These are phyloP conservation scores for Solenodon paradoxus DNA, from an alignment of 2,113 vertebrate species.

Conservation along the genomic window DNA sequence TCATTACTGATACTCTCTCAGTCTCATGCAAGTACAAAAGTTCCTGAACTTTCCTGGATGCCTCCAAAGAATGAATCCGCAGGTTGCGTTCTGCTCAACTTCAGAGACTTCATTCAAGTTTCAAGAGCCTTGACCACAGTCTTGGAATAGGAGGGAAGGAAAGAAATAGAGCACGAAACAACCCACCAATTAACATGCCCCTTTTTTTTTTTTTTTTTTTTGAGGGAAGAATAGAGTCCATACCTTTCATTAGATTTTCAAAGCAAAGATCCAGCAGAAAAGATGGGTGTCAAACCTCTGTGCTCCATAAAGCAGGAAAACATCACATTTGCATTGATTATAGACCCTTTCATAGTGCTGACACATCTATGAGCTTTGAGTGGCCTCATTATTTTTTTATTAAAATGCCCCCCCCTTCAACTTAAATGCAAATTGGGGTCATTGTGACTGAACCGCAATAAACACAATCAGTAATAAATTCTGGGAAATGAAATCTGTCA, in stretches of 20 bases:
- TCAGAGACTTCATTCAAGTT: conserved; percentile 47
- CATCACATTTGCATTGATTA: conserved; percentile 73
- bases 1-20: neutral
- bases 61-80: neutral
- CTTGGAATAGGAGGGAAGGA: neutral
- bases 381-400: conserved; percentile 75
- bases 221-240: conserved; percentile 30
- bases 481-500: conserved; percentile 71
- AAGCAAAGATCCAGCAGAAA: conserved; percentile 63
- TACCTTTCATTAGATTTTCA: conserved; percentile 69
- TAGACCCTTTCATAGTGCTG: conserved; percentile 60
- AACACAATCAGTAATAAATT: conserved; percentile 72
- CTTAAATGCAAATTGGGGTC: conserved; percentile 67
- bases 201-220: conserved; percentile 37
- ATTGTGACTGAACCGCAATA: conserved; percentile 48
- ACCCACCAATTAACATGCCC: conserved; percentile 63
- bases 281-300: conserved; percentile 57
- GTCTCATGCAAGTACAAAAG: neutral
- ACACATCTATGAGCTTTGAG: conserved; percentile 71
- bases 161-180: conserved; percentile 44
- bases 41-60: neutral
- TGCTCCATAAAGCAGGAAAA: conserved; percentile 61
- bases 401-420: conserved; percentile 69
- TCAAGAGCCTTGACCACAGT: conserved; percentile 63
- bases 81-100: neutral